Evolutionary conservation across 2,797 vertebrate species (phyloP).

Genomic region (Vultur gryphus): DNA sequence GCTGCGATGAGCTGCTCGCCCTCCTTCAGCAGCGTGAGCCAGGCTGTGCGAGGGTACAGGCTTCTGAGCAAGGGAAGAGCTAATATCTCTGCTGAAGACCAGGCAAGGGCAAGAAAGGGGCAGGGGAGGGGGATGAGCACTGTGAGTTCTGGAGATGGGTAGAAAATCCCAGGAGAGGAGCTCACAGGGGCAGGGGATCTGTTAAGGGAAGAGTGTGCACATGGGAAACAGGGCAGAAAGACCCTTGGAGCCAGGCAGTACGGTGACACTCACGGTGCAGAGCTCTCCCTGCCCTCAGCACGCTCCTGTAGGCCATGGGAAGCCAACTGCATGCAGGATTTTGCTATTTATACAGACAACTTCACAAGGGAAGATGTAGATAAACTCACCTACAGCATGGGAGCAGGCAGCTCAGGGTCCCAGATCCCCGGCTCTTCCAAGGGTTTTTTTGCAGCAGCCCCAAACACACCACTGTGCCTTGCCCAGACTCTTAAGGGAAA

Average conservation of each 20-base stretch:
- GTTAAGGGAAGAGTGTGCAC: no score
- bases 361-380: not conserved
- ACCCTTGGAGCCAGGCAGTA: not conserved
- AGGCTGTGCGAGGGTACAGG: not conserved
- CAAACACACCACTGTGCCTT: not conserved
- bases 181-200: no score
- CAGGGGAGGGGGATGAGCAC: not conserved
- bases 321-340: not conserved
- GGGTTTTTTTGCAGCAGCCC: not conserved
- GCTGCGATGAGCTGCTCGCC: not conserved
- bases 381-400: not conserved
- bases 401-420: not conserved
- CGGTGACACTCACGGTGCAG: not conserved
- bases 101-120: not conserved
- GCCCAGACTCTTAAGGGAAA: not conserved
- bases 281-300: not conserved
- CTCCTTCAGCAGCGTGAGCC: not conserved
- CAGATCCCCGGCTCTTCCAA: not conserved
- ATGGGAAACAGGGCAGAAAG: not conserved
- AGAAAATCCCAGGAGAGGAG: not conserved
- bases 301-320: not conserved
- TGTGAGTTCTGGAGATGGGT: not conserved
- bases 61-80: not conserved
- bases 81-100: not conserved
- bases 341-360: not conserved